Evolutionary conservation across 2,797 vertebrate species (phyloP), one percentile per base, ranked within the genome.

Genomic region (Cyprinella venusta): DNA sequence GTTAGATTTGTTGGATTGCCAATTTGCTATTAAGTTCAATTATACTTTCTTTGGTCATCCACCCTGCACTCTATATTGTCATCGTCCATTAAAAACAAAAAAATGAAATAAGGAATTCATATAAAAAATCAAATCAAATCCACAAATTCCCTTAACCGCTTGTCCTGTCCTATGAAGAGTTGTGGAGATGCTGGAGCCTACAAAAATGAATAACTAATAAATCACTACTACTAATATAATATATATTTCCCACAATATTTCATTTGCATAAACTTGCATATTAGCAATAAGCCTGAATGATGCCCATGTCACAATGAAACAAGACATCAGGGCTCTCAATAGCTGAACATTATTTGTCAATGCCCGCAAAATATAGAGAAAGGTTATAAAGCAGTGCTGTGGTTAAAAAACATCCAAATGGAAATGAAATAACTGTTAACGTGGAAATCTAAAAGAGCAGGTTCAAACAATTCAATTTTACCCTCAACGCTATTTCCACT

Each of bases 401-500:
- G 92, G 91, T 93, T 94, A 93, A 95, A 95, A 45, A 45, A 45
- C 93, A 95, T 96, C 94, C 93, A 94, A 92, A 90, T 93, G 95
- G 95, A 96, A 96, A 96, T 96, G 89, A 95, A 97, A 96, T 95
- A 94, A 96, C 93, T 92, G 91, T 92, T 94, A 93, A 95, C 93
- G 91, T 94, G 93, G 94, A 97, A 96, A 96, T 95, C 95, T 92
- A 92, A 88, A 96, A 76, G 86, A 64, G 92, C 91, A 91, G 91
- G 93, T 94, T 95, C 88, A 85, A 87, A 94, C 91, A 93, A 92
- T 89, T 92, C 70, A 90, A 95, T 92, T 95, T 95, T 94, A 94
- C 86, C 88, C 85, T 91, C 84, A 91, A 92, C 90, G 87, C 87
- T 89, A 91, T 89, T 89, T 90, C 72, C 50, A 59, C n/a, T 15